Evolutionary conservation across 2,888 invertebrate species (phyloP), one percentile per base, ranked within the genome.

Genomic region (Piscicola geometra): DNA sequence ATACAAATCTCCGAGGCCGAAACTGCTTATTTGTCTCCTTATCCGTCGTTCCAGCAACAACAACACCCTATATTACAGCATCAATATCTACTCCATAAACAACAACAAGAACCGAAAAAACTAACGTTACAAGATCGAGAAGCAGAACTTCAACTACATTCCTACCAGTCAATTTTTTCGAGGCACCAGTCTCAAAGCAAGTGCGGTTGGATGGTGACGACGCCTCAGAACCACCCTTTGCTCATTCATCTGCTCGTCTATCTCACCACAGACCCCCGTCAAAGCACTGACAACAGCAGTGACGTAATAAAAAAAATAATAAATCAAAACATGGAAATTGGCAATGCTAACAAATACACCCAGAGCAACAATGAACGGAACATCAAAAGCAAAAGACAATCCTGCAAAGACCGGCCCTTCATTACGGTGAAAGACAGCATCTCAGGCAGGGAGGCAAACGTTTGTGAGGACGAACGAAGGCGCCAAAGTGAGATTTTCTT

Each of bases 401-500:
- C 71, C 28, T 71, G 71, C 52, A 28, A 25, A 9, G 47, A 33
- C 0, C 28, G 35, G 5, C 35, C 9, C 28, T 28, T 52, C 15
- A 52, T 52, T 25, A 15, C 41, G 25, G 28, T 71, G 12, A 25
- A 50, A 1, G 71, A 71, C 33, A 28, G 21, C 15, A 52, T 30
- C 30, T 50, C 71, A 28, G 71, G 30, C 15, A 0, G 71, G 32
- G 50, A 50, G 52, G 28, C 15, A 21, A 18, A 28, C 50, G 71
- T 30, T 12, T 71, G 71, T 32, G n/a, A 50, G 1, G 52, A 71
- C 28, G 33, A 30, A 2, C 35, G 64, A n/a, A 32, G 36, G 41
- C 66, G 73, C n/a, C 30, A 36, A 21, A 35, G 32, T 32, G 50
- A 76, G 25, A 36, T 76, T 21, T 76, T 76, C 41, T 32, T 67